phyloP scores from a whole-genome alignment of 2,797 vertebrate species.

The Ibycter americanus region DNA sequence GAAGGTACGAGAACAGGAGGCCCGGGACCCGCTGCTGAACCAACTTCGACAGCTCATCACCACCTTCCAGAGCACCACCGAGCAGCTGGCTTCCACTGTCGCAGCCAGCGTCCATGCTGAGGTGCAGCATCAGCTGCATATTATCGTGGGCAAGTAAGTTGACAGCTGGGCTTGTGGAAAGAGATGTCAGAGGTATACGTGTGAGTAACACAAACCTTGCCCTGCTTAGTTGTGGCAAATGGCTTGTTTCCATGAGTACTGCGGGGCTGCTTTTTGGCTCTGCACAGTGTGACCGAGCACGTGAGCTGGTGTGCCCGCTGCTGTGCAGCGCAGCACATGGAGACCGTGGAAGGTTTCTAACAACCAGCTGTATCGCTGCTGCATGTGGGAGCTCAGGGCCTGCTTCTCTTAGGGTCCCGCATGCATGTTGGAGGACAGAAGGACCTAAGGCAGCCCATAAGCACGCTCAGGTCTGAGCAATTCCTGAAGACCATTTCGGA shows the following conservation, averaged over 20 bases:
- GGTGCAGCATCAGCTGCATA: conserved; percentile 92
- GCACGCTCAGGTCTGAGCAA: not conserved
- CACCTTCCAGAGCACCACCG: conserved; percentile 86
- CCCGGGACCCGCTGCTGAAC: conserved; percentile 84
- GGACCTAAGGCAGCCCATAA: not conserved
- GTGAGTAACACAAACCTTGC: not conserved
- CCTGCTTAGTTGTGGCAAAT: not conserved
- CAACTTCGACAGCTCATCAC: conserved; percentile 90
- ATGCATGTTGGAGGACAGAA: not conserved
- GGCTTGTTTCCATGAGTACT: not conserved
- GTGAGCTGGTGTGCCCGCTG: not conserved
- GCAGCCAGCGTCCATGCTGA: conserved; percentile 86
- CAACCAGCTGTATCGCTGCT: not conserved
- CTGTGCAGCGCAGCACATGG: not conserved
- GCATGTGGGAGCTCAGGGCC: not conserved
- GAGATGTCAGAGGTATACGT: not conserved
- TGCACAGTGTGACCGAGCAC: fast-evolving
- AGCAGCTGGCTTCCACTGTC: conserved; percentile 87
- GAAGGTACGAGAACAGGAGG: conserved; percentile 89
- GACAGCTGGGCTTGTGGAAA: not conserved
- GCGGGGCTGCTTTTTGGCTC: not conserved
- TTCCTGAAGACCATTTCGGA: not conserved
- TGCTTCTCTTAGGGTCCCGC: not conserved
- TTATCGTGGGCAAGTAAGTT: conserved; percentile 93
- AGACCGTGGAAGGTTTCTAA: not conserved